phyloP scores from a whole-genome alignment of 2,113 vertebrate genomes.

The Corythoichthys haematopterus region DNA sequence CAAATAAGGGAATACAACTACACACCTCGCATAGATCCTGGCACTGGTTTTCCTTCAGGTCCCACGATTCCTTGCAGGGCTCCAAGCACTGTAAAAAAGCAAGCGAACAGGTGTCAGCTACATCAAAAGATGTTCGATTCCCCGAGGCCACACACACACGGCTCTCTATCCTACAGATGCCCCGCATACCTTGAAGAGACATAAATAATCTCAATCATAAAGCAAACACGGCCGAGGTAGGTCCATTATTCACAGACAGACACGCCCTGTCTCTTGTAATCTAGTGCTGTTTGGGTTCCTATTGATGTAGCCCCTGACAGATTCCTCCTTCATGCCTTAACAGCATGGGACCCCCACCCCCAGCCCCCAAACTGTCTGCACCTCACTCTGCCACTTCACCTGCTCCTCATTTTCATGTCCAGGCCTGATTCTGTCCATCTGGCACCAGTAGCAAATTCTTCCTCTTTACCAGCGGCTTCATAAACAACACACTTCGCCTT shows the following conservation, averaged over 20 bases:
- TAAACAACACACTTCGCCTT: conserved; percentile 53
- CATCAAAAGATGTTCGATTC: conserved; percentile 54
- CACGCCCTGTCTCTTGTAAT: conserved; percentile 24
- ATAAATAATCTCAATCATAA: conserved; percentile 28
- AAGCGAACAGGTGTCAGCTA: conserved; percentile 61
- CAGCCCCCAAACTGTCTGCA: conserved; percentile 13
- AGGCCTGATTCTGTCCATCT: conserved; percentile 45
- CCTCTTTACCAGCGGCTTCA: conserved; percentile 31
- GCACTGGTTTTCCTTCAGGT: conserved; percentile 85
- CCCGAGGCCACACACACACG: conserved; percentile 30
- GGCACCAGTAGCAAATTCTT: conserved; percentile 28
- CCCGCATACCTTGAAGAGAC: conserved; percentile 34
- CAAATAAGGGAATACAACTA: conserved; percentile 23
- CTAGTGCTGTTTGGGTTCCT: conserved; percentile 26
- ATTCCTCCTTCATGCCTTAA: conserved; percentile 36
- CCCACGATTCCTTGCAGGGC: conserved; percentile 92
- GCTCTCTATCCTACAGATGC: conserved; percentile 33
- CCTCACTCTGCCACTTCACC: conserved; percentile 22
- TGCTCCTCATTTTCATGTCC: conserved; percentile 33
- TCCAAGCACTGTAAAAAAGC: conserved; percentile 85
- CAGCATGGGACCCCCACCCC: neutral
- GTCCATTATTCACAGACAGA: conserved; percentile 18
- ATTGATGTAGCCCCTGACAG: conserved; percentile 25
- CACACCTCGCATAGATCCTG: conserved; percentile 93
- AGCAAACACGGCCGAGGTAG: conserved; percentile 22